A percentile compares a stretch with the other conserved stretches of the same genome.
Conservation (phyloP, 2,113 vertebrate species). For the Cynocephalus volans region DNA sequence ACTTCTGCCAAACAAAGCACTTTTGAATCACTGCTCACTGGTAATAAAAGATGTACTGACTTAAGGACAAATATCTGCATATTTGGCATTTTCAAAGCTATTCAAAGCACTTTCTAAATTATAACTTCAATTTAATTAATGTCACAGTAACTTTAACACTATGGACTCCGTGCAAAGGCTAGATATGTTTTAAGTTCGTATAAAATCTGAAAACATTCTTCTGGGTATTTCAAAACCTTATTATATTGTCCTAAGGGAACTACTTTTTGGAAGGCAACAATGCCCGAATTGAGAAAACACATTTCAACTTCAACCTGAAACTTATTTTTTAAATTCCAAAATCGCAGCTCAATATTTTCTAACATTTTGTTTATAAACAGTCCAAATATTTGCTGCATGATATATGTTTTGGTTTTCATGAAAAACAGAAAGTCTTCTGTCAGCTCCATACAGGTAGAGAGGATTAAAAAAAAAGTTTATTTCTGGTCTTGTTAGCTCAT, state of each 20-base stretch:
- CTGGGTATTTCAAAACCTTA: background rate
- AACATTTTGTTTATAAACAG: background rate
- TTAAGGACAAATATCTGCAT: constrained; percentile 83
- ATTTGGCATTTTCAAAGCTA: constrained; percentile 85
- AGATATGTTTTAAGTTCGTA: background rate
- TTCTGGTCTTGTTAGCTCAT: constrained; percentile 58
- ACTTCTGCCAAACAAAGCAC: constrained; percentile 88
- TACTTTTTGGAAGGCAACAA: background rate
- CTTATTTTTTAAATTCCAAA: background rate
- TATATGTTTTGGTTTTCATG: constrained; percentile 46
- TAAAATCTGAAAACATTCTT: background rate
- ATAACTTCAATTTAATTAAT: constrained; percentile 85
- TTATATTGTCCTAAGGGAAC: background rate
- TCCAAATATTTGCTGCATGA: background rate
- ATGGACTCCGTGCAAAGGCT: background rate
- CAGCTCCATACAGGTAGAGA: constrained; percentile 76
- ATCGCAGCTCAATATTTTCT: background rate
- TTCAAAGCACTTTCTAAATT: constrained; percentile 83
- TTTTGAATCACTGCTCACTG: constrained; percentile 86
- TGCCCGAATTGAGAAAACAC: background rate
- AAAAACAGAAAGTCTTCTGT: constrained; percentile 69
- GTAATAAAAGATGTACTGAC: constrained; percentile 77
- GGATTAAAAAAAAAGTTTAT: constrained; percentile 67
- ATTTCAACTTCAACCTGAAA: constrained; percentile 32
- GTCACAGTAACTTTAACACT: constrained; percentile 15